Base-by-base conservation (phyloP, 2,888 invertebrate species). In the Brachylomia viminalis region DNA sequence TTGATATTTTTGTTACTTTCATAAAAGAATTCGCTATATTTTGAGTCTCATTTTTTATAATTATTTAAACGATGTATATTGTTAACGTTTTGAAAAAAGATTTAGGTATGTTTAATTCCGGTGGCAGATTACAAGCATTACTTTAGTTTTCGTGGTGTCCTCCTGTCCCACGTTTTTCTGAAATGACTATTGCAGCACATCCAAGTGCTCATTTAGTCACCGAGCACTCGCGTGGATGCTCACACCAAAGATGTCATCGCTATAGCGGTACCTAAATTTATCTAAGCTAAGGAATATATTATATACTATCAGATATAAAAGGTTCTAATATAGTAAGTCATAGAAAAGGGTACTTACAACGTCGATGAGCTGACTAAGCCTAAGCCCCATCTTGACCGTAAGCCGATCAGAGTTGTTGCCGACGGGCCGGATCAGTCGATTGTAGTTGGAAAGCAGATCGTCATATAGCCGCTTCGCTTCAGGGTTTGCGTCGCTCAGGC, bases 381-480 rank as follows among this genome's bases (percentile, higher is more conserved):
- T 97, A 89, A 99, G 98, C 87, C 99, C 99, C 98, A 99, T 98
- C 97, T 98, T 98, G 95, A 99, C 99, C 92, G 98, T 98, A 94
- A 99, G 98, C 90, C 98, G 98, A 96, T 99, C 99, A 88, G 98
- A 98, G 97, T 98, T 99, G 97, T 99, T 99, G 92, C 98, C 98
- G 89, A 99, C 99, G 86, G 99, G 99, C 93, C 99, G 97, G 93
- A 99, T 99, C 94, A 99, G 98, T 92, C 99, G 98, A 97, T 99
- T 99, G 97, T 99, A 99, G 96, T 99, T 98, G 91, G 98, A 98
- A 92, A 99, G 97, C 89, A 99, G 97, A 96, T 99, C 99, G 97
- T 99, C 99, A 97, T 99, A 99, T 91, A 99, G 98, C 95, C 99
- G 98, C 97, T 99, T 98, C 92, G 99, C 98, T 95, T 99, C 99